These are phyloP conservation scores for Sebastes nivosus DNA, from an alignment of 2,797 vertebrate species.

Conservation along the genomic window DNA sequence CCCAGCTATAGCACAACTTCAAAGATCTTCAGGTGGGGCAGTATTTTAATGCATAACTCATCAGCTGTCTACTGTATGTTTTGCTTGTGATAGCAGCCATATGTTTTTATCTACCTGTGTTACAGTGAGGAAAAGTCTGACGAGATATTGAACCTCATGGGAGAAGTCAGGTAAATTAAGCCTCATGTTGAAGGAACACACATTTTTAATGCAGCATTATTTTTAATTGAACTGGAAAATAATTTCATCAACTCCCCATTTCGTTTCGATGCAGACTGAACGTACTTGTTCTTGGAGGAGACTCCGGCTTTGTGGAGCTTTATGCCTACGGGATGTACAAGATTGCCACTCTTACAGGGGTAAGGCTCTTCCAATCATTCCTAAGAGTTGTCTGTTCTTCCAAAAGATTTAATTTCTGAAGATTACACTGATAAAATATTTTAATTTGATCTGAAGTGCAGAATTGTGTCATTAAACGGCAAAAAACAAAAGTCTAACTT, in stretches of 20 bases:
- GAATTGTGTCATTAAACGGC: background rate
- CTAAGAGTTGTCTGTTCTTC: background rate
- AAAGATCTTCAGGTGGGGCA: conserved; percentile 94
- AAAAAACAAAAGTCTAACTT: background rate
- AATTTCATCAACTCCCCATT: background rate
- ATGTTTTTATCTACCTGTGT: conserved; percentile 38
- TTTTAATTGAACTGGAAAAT: background rate
- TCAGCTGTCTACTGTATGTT: background rate
- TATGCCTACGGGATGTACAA: conserved; percentile 99
- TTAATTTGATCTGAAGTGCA: background rate
- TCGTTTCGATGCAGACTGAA: conserved; percentile 84
- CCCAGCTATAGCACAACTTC: conserved; percentile 94
- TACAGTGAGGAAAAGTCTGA: conserved; percentile 98
- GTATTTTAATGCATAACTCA: background rate
- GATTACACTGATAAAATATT: background rate
- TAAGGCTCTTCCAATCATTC: conserved; percentile 57
- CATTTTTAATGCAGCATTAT: background rate
- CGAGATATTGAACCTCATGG: conserved; percentile 96
- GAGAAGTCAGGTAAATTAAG: conserved; percentile 90
- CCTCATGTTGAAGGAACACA: background rate
- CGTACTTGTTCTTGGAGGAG: conserved; percentile 93
- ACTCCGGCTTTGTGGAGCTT: conserved; percentile 91
- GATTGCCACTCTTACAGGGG: conserved; percentile 90
- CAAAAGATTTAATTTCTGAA: background rate
- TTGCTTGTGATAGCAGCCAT: background rate